Conservation (phyloP, 2,113 vertebrate species). For the Alethe castanea region DNA sequence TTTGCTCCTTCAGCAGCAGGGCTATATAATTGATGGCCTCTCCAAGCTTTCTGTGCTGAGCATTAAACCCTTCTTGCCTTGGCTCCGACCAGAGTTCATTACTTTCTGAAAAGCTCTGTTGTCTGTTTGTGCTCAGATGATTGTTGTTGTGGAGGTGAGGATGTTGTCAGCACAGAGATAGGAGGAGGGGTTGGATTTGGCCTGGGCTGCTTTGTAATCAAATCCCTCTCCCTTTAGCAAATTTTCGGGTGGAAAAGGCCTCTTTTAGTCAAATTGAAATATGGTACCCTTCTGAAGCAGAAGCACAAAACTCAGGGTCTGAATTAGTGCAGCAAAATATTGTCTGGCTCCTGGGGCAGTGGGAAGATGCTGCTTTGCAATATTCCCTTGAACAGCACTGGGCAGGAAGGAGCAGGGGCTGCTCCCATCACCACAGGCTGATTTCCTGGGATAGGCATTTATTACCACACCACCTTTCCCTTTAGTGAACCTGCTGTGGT, state of each 20-base stretch:
- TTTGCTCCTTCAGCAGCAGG: slow-evolving; percentile 52
- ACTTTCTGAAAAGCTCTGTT: slow-evolving; percentile 74
- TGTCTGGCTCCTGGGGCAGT: neutral
- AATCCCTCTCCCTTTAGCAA: slow-evolving; percentile 16
- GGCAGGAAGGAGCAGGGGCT: neutral
- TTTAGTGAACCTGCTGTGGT: no score
- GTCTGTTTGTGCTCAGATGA: slow-evolving; percentile 74
- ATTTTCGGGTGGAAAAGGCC: slow-evolving; percentile 24
- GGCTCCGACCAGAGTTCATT: slow-evolving; percentile 72
- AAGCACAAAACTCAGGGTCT: neutral
- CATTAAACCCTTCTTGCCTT: slow-evolving; percentile 70
- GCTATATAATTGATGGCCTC: slow-evolving; percentile 74
- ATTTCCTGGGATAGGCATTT: neutral
- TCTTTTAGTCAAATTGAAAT: slow-evolving; percentile 21
- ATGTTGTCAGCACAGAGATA: slow-evolving; percentile 49
- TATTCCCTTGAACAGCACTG: neutral
- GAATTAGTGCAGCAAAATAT: neutral
- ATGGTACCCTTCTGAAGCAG: neutral
- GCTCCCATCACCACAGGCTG: accelerated
- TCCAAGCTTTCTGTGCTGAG: slow-evolving; percentile 43
- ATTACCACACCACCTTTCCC: neutral
- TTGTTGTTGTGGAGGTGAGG: slow-evolving; percentile 69
- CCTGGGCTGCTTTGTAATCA: slow-evolving; percentile 21
- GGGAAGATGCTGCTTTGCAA: neutral
- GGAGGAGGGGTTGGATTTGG: slow-evolving; percentile 41